Conservation (phyloP, 1,140 invertebrate species). For the Drosophila tani region DNA sequence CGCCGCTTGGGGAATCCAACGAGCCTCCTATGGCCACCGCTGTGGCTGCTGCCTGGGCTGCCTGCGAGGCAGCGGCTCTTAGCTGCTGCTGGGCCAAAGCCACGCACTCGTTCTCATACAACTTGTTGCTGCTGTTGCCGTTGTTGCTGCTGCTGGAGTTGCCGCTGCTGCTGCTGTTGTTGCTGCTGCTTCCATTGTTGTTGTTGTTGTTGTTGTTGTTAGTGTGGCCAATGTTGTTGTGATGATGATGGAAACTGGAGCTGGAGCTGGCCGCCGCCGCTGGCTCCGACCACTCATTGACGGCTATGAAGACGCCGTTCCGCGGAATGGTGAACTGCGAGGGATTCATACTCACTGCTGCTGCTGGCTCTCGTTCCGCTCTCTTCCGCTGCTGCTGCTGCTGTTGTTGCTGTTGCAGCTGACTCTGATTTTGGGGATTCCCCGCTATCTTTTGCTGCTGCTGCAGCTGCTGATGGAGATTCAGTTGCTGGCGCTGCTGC, state of each 20-base stretch:
- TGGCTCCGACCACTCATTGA: constrained; percentile 81
- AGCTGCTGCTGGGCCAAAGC: constrained; percentile 64
- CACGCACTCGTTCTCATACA: constrained; percentile 79
- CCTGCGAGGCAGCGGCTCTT: constrained; percentile 38
- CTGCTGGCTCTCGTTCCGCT: constrained; percentile 33
- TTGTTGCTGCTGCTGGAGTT: constrained; percentile 19
- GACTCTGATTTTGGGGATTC: constrained; percentile 3
- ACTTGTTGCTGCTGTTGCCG: constrained; percentile 35
- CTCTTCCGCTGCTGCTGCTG: constrained; percentile 7
- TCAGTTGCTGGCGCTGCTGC: constrained; percentile 1
- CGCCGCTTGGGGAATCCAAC: constrained; percentile 2
- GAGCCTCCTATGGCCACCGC: constrained; percentile 33
- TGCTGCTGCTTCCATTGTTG: constrained; percentile 22
- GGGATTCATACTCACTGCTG: constrained; percentile 49
- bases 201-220: constrained; percentile 9
- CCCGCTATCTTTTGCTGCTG: not conserved
- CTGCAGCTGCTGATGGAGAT: constrained; percentile 18
- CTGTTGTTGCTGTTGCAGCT: constrained; percentile 14
- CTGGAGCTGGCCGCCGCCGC: constrained; percentile 23
- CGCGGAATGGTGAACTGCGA: constrained; percentile 76
- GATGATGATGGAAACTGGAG: constrained; percentile 23
- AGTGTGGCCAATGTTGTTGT: constrained; percentile 23
- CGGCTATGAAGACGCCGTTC: constrained; percentile 81
- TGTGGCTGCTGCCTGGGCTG: constrained; percentile 37
- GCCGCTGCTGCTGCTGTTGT: constrained; percentile 34